Evolutionary conservation across 2,113 vertebrate species (phyloP).

Genomic region (Epinephelus moara): DNA sequence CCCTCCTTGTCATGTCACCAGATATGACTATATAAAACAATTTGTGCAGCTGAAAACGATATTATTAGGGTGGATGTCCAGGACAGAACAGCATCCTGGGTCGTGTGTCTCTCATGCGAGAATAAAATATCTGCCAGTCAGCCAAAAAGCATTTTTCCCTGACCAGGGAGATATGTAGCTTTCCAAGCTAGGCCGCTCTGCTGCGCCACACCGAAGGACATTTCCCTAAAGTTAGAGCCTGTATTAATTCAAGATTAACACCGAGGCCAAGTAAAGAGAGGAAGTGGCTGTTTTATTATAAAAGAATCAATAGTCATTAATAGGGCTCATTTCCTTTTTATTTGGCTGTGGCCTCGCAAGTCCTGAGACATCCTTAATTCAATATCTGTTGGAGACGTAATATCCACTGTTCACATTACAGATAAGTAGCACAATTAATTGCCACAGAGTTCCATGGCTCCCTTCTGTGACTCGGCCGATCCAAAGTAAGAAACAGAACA

Average conservation of each 20-base stretch:
- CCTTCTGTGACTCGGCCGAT: conserved; percentile 46
- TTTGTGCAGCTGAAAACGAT: conserved; percentile 44
- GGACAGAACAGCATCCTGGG: conserved; percentile 1
- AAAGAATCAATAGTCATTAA: conserved; percentile 81
- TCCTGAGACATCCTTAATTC: conserved; percentile 77
- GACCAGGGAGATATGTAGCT: conserved; percentile 28
- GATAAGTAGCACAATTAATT: conserved; percentile 80
- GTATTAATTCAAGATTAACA: conserved; percentile 61
- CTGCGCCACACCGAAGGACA: conserved; percentile 38
- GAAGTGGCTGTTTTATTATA: conserved; percentile 72
- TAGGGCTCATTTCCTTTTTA: conserved; percentile 77
- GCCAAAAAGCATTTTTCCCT: conserved; percentile 20
- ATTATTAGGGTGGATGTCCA: conserved; percentile 7
- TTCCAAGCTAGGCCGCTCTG: conserved; percentile 23
- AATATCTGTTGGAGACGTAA: conserved; percentile 76
- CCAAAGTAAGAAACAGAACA: conserved; percentile 62
- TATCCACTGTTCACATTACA: conserved; percentile 77
- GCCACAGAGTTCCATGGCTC: conserved; percentile 55
- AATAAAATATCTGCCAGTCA: conserved; percentile 39
- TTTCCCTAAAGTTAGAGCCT: conserved; percentile 52
- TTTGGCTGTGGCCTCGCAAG: conserved; percentile 71
- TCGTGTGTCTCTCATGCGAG: conserved; percentile 17
- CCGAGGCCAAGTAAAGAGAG: conserved; percentile 62
- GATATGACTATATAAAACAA: conserved; percentile 22
- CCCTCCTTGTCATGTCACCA: conserved; percentile 35